A percentile compares a stretch with the other conserved stretches of the same genome.
phyloP scores from a whole-genome alignment of 2,113 vertebrate species.

The Tragulus kanchil region DNA sequence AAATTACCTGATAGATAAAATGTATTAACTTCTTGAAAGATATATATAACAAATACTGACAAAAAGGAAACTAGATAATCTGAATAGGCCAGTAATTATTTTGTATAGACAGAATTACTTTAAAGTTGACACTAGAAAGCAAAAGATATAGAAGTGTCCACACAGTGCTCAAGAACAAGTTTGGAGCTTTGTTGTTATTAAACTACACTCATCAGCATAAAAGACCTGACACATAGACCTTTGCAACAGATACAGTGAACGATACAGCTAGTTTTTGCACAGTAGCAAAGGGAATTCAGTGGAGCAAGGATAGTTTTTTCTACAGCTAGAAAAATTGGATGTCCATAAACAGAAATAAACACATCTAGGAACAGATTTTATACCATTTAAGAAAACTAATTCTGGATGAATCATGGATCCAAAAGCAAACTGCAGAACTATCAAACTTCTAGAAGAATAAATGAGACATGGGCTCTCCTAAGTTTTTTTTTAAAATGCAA shows the following conservation, averaged over 20 bases:
- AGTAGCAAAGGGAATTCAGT: neutral
- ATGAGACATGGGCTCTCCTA: neutral
- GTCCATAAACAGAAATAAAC: neutral
- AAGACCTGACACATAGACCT: neutral
- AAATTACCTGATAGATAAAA: neutral
- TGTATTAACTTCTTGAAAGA: neutral
- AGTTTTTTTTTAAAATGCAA: neutral
- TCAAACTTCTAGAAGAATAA: neutral
- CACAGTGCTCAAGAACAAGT: neutral
- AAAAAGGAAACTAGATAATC: neutral
- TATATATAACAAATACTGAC: neutral
- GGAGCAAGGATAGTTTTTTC: neutral
- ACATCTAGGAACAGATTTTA: neutral
- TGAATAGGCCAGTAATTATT: neutral
- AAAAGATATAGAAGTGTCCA: neutral
- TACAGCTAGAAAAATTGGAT: neutral
- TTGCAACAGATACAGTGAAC: neutral
- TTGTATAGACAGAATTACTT: neutral
- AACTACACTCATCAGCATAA: neutral
- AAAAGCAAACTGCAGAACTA: neutral
- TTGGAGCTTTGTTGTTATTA: neutral
- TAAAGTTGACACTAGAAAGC: neutral
- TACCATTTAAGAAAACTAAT: too few species aligned
- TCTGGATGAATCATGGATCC: neutral
- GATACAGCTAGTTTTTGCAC: neutral